phyloP scores from a whole-genome alignment of 2,888 invertebrate genomes.

The Scaptomyza cyrtandrae region DNA sequence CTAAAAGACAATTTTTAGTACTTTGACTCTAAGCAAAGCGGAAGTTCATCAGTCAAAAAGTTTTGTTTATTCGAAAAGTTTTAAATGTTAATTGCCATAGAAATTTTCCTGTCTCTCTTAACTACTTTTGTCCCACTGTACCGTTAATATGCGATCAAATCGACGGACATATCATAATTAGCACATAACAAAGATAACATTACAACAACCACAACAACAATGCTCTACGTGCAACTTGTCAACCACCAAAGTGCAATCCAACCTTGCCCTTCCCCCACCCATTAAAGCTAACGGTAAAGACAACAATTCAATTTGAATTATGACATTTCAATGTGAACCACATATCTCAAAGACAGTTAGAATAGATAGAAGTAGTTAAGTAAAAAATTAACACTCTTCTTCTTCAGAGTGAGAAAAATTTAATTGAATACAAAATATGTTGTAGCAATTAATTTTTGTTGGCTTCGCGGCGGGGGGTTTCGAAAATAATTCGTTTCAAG shows the following conservation, averaged over 20 bases:
- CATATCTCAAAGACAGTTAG: slow-evolving; percentile 34
- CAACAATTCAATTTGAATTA: slow-evolving; percentile 77
- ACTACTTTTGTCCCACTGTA: slow-evolving; percentile 24
- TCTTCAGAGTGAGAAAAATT: slow-evolving; percentile 60
- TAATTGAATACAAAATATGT: slow-evolving; percentile 75
- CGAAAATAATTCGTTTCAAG: neutral
- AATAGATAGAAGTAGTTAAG: neutral
- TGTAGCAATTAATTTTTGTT: slow-evolving; percentile 63
- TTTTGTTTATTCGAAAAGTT: too few relatives aligned
- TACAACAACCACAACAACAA: slow-evolving; percentile 13
- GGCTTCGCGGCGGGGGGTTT: neutral
- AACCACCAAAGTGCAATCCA: slow-evolving; percentile 24
- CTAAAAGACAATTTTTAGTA: too few relatives aligned
- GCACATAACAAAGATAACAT: slow-evolving; percentile 66
- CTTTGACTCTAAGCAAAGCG: too few relatives aligned
- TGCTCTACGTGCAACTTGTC: slow-evolving; percentile 54
- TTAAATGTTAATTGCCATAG: too few relatives aligned
- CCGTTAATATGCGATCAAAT: too few relatives aligned
- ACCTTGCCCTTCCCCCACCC: neutral
- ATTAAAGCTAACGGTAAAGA: slow-evolving; percentile 62
- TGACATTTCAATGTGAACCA: slow-evolving; percentile 80
- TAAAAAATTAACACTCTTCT: neutral
- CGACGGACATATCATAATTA: slow-evolving; percentile 66
- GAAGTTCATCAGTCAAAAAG: too few relatives aligned
- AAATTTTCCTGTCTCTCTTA: neutral